Evolutionary conservation across 2,797 vertebrate genomes (phyloP), one percentile per base, ranked within the genome.

Genomic region (Thripadectes ignobilis): DNA sequence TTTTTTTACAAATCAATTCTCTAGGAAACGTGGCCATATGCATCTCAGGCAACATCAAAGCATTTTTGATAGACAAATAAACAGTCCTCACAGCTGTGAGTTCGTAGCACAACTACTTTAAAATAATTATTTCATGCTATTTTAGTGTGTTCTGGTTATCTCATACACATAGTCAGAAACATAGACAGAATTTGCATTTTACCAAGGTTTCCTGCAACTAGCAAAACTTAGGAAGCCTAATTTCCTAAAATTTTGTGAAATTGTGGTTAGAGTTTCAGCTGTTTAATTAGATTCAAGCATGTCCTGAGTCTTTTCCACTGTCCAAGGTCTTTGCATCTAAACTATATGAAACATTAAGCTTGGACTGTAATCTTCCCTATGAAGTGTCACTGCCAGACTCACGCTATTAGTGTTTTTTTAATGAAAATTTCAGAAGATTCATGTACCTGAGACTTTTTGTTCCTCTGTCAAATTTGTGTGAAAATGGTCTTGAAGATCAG

Each of bases 11-110:
- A 75, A 82, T 3, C 9, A 18, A 6, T 48, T 84, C 41, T 74
- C 12, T 30, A 85, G 38, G 41, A 80, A 87, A 66, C 0, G 0
- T 59, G 48, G n/a, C n/a, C 29, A 17, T 9, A 10, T 38, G 22
- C 54, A 38, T 59, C 49, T 85, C 29, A 58, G 80, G 27, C 30
- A 72, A 12, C 7, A 68, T 51, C 36, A n/a, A 66, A 88, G 17
- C 77, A 8, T 6, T 16, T 69, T 76, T 55, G 27, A 41, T 20
- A 51, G 32, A 32, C 39, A 61, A 87, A 74, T 30, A 49, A 82
- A 2, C 13, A 71, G 24, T 30, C 13, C 9, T 90, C 85, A 26
- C 69, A 68, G 14, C 20, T 81, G 55, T 0, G 3, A 68, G 3
- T 66, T 90, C 32, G 21, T n/a, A 62, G 20, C 36, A 72, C 18